Evolutionary conservation across 2,888 invertebrate species (phyloP).

Genomic region (Shargacucullia verbasci): DNA sequence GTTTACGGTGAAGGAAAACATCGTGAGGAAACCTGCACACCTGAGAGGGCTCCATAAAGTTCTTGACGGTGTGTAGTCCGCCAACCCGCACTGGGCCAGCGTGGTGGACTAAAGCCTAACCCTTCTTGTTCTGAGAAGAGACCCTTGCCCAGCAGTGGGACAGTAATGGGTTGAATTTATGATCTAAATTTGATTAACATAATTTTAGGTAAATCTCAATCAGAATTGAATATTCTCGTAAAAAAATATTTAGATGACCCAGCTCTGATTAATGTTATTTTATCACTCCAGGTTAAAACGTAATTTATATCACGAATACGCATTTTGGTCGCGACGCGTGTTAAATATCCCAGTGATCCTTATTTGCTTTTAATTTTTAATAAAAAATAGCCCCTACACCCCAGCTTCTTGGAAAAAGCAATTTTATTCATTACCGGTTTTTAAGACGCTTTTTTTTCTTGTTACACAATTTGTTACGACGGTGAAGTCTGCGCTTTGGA

Average conservation of each 20-base stretch:
- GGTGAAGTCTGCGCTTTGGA: conserved; percentile 15
- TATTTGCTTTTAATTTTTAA: not conserved
- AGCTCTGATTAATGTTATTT: not conserved
- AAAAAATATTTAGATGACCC: not conserved
- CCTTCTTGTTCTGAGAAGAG: too few species aligned
- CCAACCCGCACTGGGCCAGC: too few species aligned
- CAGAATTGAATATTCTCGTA: not conserved
- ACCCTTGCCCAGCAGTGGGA: too few species aligned
- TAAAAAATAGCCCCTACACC: too few species aligned
- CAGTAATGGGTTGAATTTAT: too few species aligned
- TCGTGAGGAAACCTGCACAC: too few species aligned
- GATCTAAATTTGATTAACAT: too few species aligned
- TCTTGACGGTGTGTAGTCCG: too few species aligned
- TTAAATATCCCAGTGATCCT: not conserved
- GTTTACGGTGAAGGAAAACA: too few species aligned
- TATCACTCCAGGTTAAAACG: not conserved
- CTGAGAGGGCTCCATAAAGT: too few species aligned
- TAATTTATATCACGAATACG: not conserved
- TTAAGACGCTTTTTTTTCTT: conserved; percentile 24
- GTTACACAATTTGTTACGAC: conserved; percentile 6
- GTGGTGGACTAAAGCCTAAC: too few species aligned
- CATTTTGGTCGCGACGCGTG: not conserved
- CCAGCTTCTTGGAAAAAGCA: too few species aligned
- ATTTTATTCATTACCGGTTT: conserved; percentile 27
- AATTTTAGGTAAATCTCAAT: not conserved